A percentile compares a stretch with the other conserved stretches of the same genome.
Evolutionary conservation across 2,113 vertebrate genomes (phyloP).

Genomic region (Leucopsar rothschildi): DNA sequence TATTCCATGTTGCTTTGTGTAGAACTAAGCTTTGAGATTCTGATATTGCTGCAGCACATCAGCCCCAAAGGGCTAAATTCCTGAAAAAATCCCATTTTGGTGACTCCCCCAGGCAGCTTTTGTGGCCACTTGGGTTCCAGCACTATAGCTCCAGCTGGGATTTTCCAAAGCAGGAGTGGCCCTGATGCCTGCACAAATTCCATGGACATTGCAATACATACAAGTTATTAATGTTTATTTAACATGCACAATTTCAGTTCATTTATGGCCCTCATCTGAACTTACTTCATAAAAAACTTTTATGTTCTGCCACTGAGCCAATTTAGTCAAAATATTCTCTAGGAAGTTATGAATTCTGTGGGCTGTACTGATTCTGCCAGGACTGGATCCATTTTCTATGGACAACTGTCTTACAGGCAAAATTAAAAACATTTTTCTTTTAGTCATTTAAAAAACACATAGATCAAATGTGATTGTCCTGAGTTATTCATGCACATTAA

Average conservation of each 20-base stretch:
- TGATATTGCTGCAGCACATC: background rate
- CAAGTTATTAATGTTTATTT: background rate
- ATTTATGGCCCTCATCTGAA: background rate
- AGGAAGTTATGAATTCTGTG: background rate
- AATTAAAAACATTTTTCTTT: background rate
- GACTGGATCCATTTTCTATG: background rate
- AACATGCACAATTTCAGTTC: background rate
- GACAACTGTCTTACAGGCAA: background rate
- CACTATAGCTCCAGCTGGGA: background rate
- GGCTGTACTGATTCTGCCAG: background rate
- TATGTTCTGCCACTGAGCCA: background rate
- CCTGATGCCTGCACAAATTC: background rate
- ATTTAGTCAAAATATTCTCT: background rate
- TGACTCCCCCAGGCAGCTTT: background rate
- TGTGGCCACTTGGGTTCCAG: background rate
- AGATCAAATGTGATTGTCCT: background rate
- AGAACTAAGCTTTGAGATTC: background rate
- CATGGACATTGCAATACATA: background rate
- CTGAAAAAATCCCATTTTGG: background rate
- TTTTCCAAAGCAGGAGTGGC: background rate
- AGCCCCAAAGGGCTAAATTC: background rate
- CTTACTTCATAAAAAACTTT: background rate
- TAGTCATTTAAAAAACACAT: background rate
- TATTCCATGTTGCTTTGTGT: background rate
- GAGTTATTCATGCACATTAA: background rate